A percentile compares a stretch with the other conserved stretches of the same genome.
These are phyloP conservation scores for Glaucopsyche alexis DNA, from an alignment of 2,888 invertebrate genomes.

Conservation along the genomic window DNA sequence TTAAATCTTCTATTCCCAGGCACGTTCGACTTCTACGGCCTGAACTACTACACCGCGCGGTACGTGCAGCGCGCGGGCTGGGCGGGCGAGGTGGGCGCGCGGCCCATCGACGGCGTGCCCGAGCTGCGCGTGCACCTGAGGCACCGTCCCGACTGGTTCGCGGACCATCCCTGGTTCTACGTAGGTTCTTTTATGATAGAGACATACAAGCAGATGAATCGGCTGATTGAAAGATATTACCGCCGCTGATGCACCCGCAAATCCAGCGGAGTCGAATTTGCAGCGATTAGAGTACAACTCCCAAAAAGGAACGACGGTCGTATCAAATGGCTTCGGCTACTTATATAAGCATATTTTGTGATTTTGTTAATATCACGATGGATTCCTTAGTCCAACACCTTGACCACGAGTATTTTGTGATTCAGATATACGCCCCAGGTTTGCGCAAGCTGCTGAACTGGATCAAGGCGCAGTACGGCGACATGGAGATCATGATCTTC, in stretches of 20 bases:
- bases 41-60: slow-evolving; percentile 46
- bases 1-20: slow-evolving; percentile 38
- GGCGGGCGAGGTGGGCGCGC: slow-evolving; percentile 38
- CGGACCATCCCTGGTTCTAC: slow-evolving; percentile 23
- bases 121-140: slow-evolving; percentile 42
- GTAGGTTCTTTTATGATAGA: neutral
- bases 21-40: slow-evolving; percentile 46
- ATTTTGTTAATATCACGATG: too few relatives aligned
- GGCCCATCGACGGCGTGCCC: slow-evolving; percentile 40
- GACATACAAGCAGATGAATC: neutral
- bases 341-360: too few relatives aligned
- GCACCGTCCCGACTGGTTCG: slow-evolving; percentile 33
- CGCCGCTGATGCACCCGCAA: too few relatives aligned
- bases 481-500: slow-evolving; percentile 61
- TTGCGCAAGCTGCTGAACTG: slow-evolving; percentile 39
- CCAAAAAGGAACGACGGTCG: too few relatives aligned
- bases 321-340: too few relatives aligned
- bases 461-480: slow-evolving; percentile 62
- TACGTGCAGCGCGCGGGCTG: slow-evolving; percentile 41
- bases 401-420: too few relatives aligned
- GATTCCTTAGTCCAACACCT: too few relatives aligned
- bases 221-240: too few relatives aligned
- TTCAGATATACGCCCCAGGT: slow-evolving; percentile 41
- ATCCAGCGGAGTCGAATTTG: too few relatives aligned
- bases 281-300: too few relatives aligned